Percentiles rank a stretch among this genome's conserved stretches.
These are phyloP conservation scores for Hirtodrosophila confusa DNA, from an alignment of 2,888 invertebrate genomes.

Conservation along the genomic window DNA sequence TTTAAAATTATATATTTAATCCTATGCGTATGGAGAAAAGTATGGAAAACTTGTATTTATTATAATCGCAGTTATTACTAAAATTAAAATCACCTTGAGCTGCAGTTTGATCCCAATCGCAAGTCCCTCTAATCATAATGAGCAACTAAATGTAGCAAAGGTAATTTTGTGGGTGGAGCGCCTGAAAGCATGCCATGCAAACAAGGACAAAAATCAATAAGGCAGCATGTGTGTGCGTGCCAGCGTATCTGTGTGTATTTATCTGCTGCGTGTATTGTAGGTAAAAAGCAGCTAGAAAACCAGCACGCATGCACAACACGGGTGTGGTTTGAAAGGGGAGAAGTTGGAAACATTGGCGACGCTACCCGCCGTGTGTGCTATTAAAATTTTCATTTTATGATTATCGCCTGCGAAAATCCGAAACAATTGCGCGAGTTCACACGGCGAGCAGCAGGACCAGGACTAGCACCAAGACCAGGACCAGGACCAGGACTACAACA, in stretches of 20 bases:
- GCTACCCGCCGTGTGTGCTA: slow-evolving; percentile 45
- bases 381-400: slow-evolving; percentile 76
- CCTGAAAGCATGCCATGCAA: slow-evolving; percentile 37
- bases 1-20: not conserved
- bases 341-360: slow-evolving; percentile 5
- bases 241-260: slow-evolving; percentile 21
- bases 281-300: slow-evolving; percentile 27
- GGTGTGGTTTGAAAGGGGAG: not conserved
- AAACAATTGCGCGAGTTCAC: slow-evolving; percentile 67
- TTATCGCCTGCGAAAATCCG: slow-evolving; percentile 70
- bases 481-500: not conserved
- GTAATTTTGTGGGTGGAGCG: slow-evolving; percentile 37
- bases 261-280: slow-evolving; percentile 1
- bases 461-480: not conserved
- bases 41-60: no score
- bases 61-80: not conserved
- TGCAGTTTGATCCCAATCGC: no score
- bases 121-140: slow-evolving; percentile 28
- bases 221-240: slow-evolving; percentile 13
- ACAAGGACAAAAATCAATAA: slow-evolving; percentile 63
- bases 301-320: slow-evolving; percentile 12
- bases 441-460: slow-evolving; percentile 19
- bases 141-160: slow-evolving; percentile 22
- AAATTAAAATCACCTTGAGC: no score
- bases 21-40: no score